phyloP scores from a whole-genome alignment of 2,888 invertebrate genomes.

The Aphidius colemani region DNA sequence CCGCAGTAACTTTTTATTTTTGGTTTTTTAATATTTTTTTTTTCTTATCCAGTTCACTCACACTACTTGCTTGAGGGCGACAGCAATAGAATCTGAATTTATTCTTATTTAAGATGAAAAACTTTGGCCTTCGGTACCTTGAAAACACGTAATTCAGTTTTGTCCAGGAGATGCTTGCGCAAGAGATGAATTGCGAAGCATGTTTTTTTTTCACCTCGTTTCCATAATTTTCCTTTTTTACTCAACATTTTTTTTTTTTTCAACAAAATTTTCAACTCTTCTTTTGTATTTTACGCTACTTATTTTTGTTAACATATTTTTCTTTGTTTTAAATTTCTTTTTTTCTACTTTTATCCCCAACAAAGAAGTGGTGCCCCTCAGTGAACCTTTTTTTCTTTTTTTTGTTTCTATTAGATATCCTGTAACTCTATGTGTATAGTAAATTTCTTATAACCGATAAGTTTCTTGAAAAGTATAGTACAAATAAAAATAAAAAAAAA shows the following conservation, averaged over 20 bases:
- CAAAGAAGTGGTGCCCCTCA: background rate
- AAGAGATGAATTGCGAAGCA: constrained; percentile 33
- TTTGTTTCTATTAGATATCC: background rate
- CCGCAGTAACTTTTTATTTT: too few species aligned
- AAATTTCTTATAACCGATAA: too few species aligned
- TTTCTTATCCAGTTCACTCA: constrained; percentile 14
- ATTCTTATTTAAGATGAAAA: constrained; percentile 54
- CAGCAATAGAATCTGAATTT: constrained; percentile 46
- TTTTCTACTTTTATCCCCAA: background rate
- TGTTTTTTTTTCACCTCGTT: constrained; percentile 1
- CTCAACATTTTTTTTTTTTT: constrained; percentile 8
- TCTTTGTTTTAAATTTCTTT: constrained; percentile 6
- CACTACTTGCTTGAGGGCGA: constrained; percentile 20
- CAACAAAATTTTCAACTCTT: background rate
- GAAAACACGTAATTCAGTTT: constrained; percentile 52
- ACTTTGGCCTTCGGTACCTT: constrained; percentile 42
- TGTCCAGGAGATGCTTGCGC: constrained; percentile 30
- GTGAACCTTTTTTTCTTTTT: constrained; percentile 16
- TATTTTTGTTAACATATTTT: background rate
- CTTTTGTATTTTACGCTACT: background rate
- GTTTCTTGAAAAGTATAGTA: too few species aligned
- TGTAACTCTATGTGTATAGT: background rate
- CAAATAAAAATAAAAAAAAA: too few species aligned
- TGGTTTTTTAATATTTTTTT: too few species aligned
- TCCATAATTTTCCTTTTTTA: background rate